phyloP scores from a whole-genome alignment of 2,113 vertebrate genomes.

The Saimiri boliviensis region DNA sequence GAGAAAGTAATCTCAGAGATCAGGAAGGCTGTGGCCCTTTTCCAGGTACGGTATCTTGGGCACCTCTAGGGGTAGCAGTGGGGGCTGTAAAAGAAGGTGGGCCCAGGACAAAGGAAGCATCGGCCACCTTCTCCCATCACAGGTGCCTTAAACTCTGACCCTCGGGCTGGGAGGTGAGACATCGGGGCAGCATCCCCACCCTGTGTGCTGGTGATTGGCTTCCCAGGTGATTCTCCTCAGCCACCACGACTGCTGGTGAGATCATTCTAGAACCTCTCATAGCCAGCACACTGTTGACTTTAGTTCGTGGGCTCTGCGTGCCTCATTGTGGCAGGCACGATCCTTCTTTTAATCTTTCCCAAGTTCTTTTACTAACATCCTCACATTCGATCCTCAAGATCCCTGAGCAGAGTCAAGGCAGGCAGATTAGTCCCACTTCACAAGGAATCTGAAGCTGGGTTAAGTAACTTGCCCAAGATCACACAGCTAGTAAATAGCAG shows the following conservation, averaged over 20 bases:
- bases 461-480: background rate
- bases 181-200: background rate
- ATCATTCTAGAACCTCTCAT: background rate
- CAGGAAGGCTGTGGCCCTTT: background rate
- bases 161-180: no score
- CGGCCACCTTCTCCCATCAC: background rate
- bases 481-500: background rate
- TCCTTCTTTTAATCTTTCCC: background rate
- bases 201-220: background rate
- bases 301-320: background rate
- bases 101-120: background rate
- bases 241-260: background rate
- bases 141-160: background rate
- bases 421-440: background rate
- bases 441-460: background rate
- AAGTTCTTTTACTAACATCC: background rate
- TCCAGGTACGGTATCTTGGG: accelerated
- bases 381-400: background rate
- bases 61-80: accelerated
- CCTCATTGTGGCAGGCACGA: background rate
- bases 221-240: background rate
- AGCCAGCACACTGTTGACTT: background rate
- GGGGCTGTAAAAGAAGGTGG: background rate
- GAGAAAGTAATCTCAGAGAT: background rate
- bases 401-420: background rate